Evolutionary conservation across 2,888 invertebrate genomes (phyloP).

Genomic region (Cheilosia impressa): DNA sequence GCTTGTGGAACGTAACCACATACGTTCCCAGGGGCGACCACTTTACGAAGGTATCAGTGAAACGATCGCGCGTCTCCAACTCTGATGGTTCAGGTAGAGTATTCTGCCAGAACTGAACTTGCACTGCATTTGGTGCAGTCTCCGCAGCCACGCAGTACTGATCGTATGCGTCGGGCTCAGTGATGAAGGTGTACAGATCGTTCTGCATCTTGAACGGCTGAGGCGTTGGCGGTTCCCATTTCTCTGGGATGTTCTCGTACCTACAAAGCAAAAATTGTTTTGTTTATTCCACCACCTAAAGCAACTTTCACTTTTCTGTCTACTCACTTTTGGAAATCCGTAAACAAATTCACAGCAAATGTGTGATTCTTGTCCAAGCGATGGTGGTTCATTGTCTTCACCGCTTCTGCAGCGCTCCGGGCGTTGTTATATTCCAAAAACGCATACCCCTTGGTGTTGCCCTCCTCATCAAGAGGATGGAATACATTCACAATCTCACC

Average conservation of each 20-base stretch:
- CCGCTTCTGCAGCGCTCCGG: conserved; percentile 93
- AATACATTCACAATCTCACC: conserved; percentile 94
- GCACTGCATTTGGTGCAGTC: conserved; percentile 89
- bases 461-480: conserved; percentile 92
- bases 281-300: background rate
- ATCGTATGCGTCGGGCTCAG: conserved; percentile 97
- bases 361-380: conserved; percentile 98
- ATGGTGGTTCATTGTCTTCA: conserved; percentile 94
- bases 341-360: conserved; percentile 96
- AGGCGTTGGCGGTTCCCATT: conserved; percentile 96
- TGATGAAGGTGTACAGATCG: conserved; percentile 95
- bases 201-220: conserved; percentile 96
- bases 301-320: background rate
- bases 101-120: conserved; percentile 95
- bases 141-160: conserved; percentile 96
- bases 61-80: conserved; percentile 93
- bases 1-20: conserved; percentile 97
- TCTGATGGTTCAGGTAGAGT: conserved; percentile 93
- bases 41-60: conserved; percentile 97
- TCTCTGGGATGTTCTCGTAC: conserved; percentile 94
- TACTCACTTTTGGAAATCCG: conserved; percentile 96
- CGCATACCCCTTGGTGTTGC: conserved; percentile 95
- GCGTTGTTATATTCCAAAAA: conserved; percentile 96
- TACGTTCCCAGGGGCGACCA: conserved; percentile 99
- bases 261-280: conserved; percentile 81